A percentile compares a stretch with the other conserved stretches of the same genome.
Evolutionary conservation across 2,797 vertebrate species (phyloP).

Genomic region (Pangasius macronema): DNA sequence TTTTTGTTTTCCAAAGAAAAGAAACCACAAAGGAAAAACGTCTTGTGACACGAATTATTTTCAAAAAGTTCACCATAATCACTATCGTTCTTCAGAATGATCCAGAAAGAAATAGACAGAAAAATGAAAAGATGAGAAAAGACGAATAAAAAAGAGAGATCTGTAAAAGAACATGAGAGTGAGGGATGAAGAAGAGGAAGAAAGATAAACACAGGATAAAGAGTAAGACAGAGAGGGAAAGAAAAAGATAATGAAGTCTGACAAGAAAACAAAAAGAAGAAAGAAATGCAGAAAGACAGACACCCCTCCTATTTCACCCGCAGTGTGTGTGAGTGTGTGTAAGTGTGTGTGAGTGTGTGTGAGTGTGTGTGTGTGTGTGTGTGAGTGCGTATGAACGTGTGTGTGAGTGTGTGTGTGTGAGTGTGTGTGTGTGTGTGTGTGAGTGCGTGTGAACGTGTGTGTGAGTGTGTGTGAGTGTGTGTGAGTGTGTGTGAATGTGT

Average conservation of each 20-base stretch:
- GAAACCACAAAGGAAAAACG: not conserved
- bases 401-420: slow-evolving; percentile 18
- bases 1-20: slow-evolving; percentile 35
- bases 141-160: not conserved
- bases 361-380: not conserved
- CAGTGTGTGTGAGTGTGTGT: not conserved
- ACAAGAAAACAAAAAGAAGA: not conserved
- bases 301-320: not conserved
- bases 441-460: not conserved
- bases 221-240: not conserved
- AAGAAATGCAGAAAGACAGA: not conserved
- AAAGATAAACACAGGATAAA: not conserved
- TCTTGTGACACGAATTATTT: not conserved
- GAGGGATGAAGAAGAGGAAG: not conserved
- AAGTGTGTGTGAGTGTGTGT: not conserved
- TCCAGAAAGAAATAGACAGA: not conserved
- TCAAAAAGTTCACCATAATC: not conserved
- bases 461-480: not conserved
- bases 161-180: not conserved
- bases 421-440: not conserved
- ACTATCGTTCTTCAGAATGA: not conserved
- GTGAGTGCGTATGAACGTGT: no score
- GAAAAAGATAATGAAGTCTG: not conserved
- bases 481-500: no score
- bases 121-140: not conserved